Percentiles rank a stretch among this genome's conserved stretches.
Conservation (phyloP, 1,140 invertebrate species). For the Drosophila bocqueti region DNA sequence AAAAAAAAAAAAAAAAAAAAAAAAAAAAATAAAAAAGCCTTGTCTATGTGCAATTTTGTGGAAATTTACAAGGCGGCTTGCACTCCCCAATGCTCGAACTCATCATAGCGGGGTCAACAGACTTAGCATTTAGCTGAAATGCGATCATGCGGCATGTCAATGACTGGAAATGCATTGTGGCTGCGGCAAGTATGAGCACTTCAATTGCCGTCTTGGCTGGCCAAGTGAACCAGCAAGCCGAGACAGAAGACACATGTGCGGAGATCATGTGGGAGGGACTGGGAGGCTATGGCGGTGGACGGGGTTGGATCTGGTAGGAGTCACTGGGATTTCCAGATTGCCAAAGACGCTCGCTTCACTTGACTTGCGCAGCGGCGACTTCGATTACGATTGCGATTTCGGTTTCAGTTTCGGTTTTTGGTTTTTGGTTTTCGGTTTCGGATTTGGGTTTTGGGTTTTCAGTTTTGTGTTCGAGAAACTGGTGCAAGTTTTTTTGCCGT, state of each 20-base stretch:
- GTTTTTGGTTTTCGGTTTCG: constrained; percentile 29
- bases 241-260: constrained; percentile 34
- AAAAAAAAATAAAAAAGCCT: too few relatives aligned
- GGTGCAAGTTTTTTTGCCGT: constrained; percentile 42
- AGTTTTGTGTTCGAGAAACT: constrained; percentile 48
- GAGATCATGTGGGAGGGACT: constrained; percentile 45
- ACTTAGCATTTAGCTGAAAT: constrained; percentile 42
- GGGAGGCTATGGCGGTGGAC: not conserved
- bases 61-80: not conserved
- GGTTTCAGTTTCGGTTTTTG: constrained; percentile 44
- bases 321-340: constrained; percentile 49
- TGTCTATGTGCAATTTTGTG: too few relatives aligned
- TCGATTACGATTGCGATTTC: constrained; percentile 49
- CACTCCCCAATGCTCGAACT: not conserved
- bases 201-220: constrained; percentile 1
- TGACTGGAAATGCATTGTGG: constrained; percentile 33
- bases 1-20: too few relatives aligned
- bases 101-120: constrained; percentile 29
- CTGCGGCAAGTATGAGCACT: constrained; percentile 18
- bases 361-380: constrained; percentile 44
- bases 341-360: constrained; percentile 51
- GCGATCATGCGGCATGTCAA: constrained; percentile 37
- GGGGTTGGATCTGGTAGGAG: constrained; percentile 24
- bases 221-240: constrained; percentile 5
- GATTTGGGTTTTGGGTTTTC: constrained; percentile 27